phyloP scores from a whole-genome alignment of 2,797 vertebrate genomes.

The Intellagama lesueurii region DNA sequence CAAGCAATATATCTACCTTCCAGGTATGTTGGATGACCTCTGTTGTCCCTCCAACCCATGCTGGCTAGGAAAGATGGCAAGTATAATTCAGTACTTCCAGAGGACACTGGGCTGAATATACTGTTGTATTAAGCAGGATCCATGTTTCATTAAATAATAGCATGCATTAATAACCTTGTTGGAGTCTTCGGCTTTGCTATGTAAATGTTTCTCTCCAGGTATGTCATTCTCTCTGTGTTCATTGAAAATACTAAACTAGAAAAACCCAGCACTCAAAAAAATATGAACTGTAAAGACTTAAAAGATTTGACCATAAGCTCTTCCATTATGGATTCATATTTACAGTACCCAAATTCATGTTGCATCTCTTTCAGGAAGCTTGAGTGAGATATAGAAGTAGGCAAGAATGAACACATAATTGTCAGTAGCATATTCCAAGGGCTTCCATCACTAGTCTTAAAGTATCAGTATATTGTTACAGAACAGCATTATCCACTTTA shows the following conservation, averaged over 20 bases:
- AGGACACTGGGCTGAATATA: not conserved
- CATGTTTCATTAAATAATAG: not conserved
- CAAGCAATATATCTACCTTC: not conserved
- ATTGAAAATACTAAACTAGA: not conserved
- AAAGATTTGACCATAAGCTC: not conserved
- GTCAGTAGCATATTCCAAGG: not conserved
- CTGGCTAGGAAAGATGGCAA: not conserved
- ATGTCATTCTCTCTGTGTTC: not conserved
- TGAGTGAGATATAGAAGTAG: not conserved
- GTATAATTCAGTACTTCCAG: not conserved
- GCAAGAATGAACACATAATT: not conserved
- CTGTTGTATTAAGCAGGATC: not conserved
- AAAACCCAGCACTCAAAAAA: not conserved
- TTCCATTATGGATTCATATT: not conserved
- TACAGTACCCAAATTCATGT: not conserved
- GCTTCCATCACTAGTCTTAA: not conserved
- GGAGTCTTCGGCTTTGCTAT: not conserved
- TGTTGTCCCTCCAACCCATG: too few relatives aligned
- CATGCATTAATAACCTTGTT: not conserved
- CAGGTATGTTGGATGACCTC: not conserved
- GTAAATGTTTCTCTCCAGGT: not conserved
- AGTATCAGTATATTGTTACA: not conserved
- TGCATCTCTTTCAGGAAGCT: not conserved
- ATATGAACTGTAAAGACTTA: not conserved
- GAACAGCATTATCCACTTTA: not conserved